Base-by-base conservation (phyloP, 2,888 invertebrate species). In the Ligdia adustata region DNA sequence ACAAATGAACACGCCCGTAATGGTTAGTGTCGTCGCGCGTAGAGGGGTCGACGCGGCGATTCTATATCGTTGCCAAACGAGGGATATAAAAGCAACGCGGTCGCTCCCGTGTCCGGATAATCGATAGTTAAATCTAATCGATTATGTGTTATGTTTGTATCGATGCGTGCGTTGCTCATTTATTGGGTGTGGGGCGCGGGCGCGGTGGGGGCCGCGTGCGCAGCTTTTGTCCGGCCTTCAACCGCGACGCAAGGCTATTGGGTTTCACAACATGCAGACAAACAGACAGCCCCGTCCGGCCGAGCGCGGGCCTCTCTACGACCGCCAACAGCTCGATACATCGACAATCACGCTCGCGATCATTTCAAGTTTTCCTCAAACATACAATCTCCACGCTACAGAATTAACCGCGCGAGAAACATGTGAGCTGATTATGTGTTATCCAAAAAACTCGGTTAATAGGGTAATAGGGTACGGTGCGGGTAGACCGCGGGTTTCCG, bases 401-500 rank as follows among this genome's bases (percentile, higher is more conserved):
- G n/a, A n/a, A n/a, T 68, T 66, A 61, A 49, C 52, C 41, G 32
- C 48, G 55, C 52, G 64, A 72, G n/a, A n/a, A 78, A 75, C 75
- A 81, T 75, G 73, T 78, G 77, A 78, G 77, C 66, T 69, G 81
- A 79, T 84, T 77, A 79, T 69, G 58, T 45, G n/a, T n/a, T n/a
- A n/a, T 49, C 39, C 39, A 44, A 54, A 74, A 81, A 79, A 81
- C 76, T 69, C 56, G 68, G 73, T 82, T 84, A 88, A 86, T 85
- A 82, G 82, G 87, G 82, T 82, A 82, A 77, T 70, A 72, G 73
- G 66, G 70, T 70, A 60, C 48, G 37, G 9, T 12, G 26, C 16
- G 66, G 75, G 78, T 84, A 82, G 84, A 77, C 67, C 67, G 66
- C 72, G 62, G 75, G 86, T 86, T 88, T 85, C 90, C 90, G 89